Evolutionary conservation across 2,797 vertebrate genomes (phyloP), one percentile per base, ranked within the genome.

Genomic region (Sparidentex hasta): DNA sequence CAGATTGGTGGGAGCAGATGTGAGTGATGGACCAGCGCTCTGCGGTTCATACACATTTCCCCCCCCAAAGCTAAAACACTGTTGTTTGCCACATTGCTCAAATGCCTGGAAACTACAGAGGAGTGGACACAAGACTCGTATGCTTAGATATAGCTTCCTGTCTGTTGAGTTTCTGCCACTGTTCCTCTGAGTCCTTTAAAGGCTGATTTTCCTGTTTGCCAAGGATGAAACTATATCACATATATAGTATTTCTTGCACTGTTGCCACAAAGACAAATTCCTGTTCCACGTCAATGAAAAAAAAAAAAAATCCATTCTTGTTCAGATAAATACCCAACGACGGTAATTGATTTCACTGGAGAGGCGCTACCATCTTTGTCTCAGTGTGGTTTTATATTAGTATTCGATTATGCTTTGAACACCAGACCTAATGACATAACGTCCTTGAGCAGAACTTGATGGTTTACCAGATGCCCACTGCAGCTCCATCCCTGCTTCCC

Each of bases 1-100:
- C 57, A n/a, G 68, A 90, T 83, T 11, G 11, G 5, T 33, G 29
- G 29, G 57, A 79, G 73, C 85, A 21, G 88, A 88, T 78, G 65
- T 78, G 84, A 88, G 85, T 41, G 47, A 90, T 84, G 81, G 81
- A 84, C 73, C 57, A 6, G 57, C 3, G 56, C 74, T 62, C 61
- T 50, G 54, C 51, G 5, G 70, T 57, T 76, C 29, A 70, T 33
- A 44, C 74, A 61, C 61, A 73, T 69, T 68, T 68, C 25, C 57
- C 51, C 44, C 44, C 3, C 75, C 50, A 48, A 73, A 74, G 54
- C 65, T 78, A 52, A 68, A 65, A 52, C 76, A 56, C 11, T 29
- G 27, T 44, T 50, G 58, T 59, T 76, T 55, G 54, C n/a, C 55
- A 74, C 59, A 63, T 71, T 74, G 46, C 64, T 82, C 47, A 83